These are phyloP conservation scores for Nemotelus nigrinus DNA, from an alignment of 2,888 invertebrate genomes.

Conservation along the genomic window DNA sequence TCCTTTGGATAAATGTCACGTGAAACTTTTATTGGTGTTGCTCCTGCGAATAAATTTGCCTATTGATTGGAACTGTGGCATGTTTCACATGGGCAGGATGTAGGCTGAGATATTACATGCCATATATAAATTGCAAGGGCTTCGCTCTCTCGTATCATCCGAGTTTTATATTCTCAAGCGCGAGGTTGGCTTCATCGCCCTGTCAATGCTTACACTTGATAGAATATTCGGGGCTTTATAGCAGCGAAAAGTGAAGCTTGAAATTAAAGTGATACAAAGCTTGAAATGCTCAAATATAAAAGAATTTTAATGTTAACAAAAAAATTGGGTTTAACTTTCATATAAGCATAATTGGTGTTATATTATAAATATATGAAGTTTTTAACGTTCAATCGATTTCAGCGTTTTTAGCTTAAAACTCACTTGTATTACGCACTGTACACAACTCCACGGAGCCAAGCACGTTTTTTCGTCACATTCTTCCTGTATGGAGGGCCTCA, in stretches of 20 bases:
- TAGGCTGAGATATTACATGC: neutral
- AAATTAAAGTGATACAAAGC: no score
- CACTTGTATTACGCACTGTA: no score
- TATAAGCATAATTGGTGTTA: no score
- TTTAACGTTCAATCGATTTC: no score
- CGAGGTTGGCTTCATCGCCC: slow-evolving; percentile 5
- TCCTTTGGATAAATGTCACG: slow-evolving; percentile 40
- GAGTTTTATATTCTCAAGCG: neutral
- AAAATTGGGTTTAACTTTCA: no score
- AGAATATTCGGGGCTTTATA: neutral
- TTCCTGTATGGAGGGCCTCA: slow-evolving; percentile 19
- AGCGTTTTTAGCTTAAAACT: no score
- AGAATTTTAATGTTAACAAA: no score
- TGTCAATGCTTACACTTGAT: slow-evolving; percentile 12
- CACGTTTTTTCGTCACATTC: neutral
- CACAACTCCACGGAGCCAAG: no score
- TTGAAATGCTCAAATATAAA: no score
- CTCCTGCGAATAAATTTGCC: slow-evolving; percentile 37
- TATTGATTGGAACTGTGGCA: slow-evolving; percentile 4
- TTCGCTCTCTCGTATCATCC: slow-evolving; percentile 8
- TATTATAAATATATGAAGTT: no score
- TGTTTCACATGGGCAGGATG: neutral
- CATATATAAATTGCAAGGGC: neutral
- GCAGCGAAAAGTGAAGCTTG: no score
- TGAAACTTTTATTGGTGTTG: slow-evolving; percentile 42